Percentiles rank a stretch among this genome's conserved stretches.
These are phyloP conservation scores for Sialis fuliginosa DNA, from an alignment of 2,888 invertebrate genomes.

Conservation along the genomic window DNA sequence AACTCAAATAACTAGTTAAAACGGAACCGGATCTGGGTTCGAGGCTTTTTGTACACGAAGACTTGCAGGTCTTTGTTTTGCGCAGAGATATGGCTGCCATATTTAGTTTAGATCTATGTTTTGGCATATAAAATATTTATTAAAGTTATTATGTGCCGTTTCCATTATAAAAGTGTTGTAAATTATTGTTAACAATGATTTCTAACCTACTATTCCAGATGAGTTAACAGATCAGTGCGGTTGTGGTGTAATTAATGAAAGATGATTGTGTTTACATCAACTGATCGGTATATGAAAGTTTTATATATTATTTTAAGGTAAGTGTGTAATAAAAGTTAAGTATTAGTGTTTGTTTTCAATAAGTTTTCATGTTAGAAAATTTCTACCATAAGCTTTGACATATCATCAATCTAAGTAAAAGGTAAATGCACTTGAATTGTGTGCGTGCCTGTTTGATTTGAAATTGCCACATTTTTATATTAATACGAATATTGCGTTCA, in stretches of 20 bases:
- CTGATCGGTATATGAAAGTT: slow-evolving; percentile 10
- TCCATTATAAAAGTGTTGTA: slow-evolving; percentile 2
- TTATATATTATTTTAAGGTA: too few relatives aligned
- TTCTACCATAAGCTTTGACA: too few relatives aligned
- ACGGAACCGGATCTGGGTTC: slow-evolving; percentile 24
- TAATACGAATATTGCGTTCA: too few relatives aligned
- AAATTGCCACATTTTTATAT: too few relatives aligned
- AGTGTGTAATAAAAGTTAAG: too few relatives aligned
- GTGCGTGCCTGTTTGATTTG: too few relatives aligned
- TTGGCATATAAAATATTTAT: slow-evolving; percentile 34
- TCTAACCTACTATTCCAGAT: too few relatives aligned
- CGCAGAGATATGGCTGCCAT: slow-evolving; percentile 72
- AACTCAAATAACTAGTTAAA: not conserved
- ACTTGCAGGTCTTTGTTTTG: slow-evolving; percentile 50
- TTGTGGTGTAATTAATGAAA: slow-evolving; percentile 16
- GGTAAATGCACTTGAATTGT: too few relatives aligned
- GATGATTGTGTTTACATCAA: slow-evolving; percentile 64
- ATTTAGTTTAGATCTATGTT: slow-evolving; percentile 69
- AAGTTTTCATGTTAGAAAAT: too few relatives aligned
- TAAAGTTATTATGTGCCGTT: slow-evolving; percentile 21
- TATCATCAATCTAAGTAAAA: too few relatives aligned
- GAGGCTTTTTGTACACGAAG: slow-evolving; percentile 24
- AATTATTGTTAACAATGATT: not conserved
- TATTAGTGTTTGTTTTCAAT: too few relatives aligned
- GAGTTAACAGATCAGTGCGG: too few relatives aligned